Conservation (phyloP, 2,113 vertebrate genomes). For the Galemys pyrenaicus region DNA sequence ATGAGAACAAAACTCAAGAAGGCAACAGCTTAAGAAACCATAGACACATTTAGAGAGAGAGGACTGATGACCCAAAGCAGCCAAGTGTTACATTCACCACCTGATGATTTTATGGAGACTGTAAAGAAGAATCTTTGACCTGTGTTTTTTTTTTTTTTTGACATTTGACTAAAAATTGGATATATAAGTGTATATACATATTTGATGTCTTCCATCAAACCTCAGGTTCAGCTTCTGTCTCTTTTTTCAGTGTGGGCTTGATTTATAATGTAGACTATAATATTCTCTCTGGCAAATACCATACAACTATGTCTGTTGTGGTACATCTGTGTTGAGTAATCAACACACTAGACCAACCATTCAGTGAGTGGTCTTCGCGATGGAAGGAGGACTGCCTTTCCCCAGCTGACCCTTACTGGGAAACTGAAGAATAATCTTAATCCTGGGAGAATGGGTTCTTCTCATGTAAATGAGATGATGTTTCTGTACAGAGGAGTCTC, state of each 20-base stretch:
- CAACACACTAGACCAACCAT: not conserved
- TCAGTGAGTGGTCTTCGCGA: not conserved
- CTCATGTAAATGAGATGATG: not conserved
- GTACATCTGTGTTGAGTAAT: not conserved
- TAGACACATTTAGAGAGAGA: constrained; percentile 21
- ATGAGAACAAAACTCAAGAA: not conserved
- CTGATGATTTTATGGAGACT: not conserved
- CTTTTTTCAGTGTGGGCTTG: not conserved
- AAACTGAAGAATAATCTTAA: not conserved
- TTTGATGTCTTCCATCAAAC: not conserved
- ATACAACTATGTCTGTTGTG: not conserved
- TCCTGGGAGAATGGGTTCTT: not conserved
- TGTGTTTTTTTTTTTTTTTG: not conserved
- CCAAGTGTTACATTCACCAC: not conserved
- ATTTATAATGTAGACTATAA: not conserved
- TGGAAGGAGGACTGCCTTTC: not conserved
- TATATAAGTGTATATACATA: not conserved
- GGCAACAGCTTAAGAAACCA: not conserved
- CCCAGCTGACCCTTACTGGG: not conserved
- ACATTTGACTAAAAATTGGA: not conserved
- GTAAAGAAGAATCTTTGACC: not conserved
- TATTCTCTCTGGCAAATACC: not conserved
- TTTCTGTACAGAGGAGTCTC: constrained; percentile 3
- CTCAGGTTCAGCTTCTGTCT: not conserved
- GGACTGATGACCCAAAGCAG: not conserved